phyloP scores from a whole-genome alignment of 2,888 invertebrate species.

The Pecten maximus region DNA sequence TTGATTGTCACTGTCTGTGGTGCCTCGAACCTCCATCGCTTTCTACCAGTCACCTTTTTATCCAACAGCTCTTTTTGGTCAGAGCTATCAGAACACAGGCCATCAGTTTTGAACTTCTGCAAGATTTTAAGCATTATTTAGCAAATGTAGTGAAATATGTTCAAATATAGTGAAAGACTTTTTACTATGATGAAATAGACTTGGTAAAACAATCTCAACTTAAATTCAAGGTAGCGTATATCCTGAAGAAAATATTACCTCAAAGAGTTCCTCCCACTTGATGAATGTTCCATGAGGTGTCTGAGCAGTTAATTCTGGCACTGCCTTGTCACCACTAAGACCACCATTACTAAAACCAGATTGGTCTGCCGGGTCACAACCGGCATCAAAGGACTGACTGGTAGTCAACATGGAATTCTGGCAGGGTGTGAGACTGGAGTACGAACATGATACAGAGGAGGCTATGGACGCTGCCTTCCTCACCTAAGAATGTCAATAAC shows the following conservation, averaged over 20 bases:
- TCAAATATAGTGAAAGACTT: too few species aligned
- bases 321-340: not conserved
- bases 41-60: not conserved
- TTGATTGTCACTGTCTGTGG: slow-evolving; percentile 85
- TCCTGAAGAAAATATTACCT: slow-evolving; percentile 60
- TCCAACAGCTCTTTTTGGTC: not conserved
- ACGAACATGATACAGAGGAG: slow-evolving; percentile 62
- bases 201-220: too few species aligned
- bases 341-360: not conserved
- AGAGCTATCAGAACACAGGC: not conserved
- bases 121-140: not conserved
- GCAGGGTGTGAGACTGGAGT: slow-evolving; percentile 41
- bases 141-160: not conserved
- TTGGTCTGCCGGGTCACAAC: slow-evolving; percentile 12
- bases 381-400: slow-evolving; percentile 37
- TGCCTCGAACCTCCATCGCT: not conserved
- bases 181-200: too few species aligned
- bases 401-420: slow-evolving; percentile 37
- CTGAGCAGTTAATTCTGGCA: slow-evolving; percentile 76
- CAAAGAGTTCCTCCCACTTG: slow-evolving; percentile 76
- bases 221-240: slow-evolving; percentile 34
- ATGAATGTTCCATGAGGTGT: slow-evolving; percentile 77
- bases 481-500: slow-evolving; percentile 59
- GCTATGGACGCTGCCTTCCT: slow-evolving; percentile 74
- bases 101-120: slow-evolving; percentile 40